phyloP scores from a whole-genome alignment of 2,113 vertebrate species.

The Saccopteryx bilineata region DNA sequence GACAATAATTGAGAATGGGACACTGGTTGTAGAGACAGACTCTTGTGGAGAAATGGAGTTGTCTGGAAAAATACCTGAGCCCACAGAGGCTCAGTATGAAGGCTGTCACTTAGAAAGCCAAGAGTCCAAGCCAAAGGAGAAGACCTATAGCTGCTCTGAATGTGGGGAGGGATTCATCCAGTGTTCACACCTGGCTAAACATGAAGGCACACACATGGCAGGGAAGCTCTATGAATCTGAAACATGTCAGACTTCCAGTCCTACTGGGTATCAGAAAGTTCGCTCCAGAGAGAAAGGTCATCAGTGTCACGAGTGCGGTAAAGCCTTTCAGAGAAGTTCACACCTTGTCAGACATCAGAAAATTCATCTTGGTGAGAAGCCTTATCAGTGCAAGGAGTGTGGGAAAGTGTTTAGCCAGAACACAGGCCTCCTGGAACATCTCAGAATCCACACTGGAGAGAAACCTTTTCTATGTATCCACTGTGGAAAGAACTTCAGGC shows the following conservation, averaged over 20 bases:
- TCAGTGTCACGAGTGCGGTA: slow-evolving; percentile 72
- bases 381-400: slow-evolving; percentile 81
- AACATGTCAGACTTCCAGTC: not conserved
- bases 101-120: not conserved
- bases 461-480: slow-evolving; percentile 83
- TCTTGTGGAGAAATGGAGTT: not conserved
- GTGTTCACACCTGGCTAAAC: not conserved
- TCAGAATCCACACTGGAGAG: slow-evolving; percentile 82
- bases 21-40: not conserved
- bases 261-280: not conserved
- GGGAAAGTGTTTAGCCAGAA: slow-evolving; percentile 82
- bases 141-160: not conserved
- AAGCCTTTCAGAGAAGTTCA: slow-evolving; percentile 82
- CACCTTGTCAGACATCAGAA: slow-evolving; percentile 82
- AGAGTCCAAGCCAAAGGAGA: not conserved
- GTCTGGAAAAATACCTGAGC: not conserved
- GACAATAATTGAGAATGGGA: not conserved
- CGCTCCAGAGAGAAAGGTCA: slow-evolving; percentile 55
- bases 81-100: not conserved
- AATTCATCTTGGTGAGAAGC: slow-evolving; percentile 80
- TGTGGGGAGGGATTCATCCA: not conserved
- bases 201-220: not conserved
- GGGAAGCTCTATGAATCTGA: not conserved
- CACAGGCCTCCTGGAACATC: slow-evolving; percentile 79
- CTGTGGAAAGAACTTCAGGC: slow-evolving; percentile 84